Evolutionary conservation across 2,113 vertebrate species (phyloP), one percentile per base, ranked within the genome.

Genomic region (Nothobranchius kuhntae): DNA sequence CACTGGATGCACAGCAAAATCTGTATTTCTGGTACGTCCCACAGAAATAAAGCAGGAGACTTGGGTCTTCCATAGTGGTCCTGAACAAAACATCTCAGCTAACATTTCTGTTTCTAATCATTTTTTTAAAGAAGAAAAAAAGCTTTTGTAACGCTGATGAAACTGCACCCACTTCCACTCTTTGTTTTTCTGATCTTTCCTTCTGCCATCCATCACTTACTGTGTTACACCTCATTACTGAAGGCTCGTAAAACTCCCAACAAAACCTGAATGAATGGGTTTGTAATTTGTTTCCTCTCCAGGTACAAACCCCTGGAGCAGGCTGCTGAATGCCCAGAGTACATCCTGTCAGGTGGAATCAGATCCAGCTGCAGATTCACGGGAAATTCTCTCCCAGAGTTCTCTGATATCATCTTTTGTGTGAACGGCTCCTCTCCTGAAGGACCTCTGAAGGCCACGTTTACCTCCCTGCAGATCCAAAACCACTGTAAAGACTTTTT

Each of bases 331-430:
- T 98, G 96, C 2, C 77, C 69, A 0, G 46, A 87, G 36, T 98
- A 98, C 6, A 60, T 94, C 0, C 42, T 78, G 13, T 61, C 48
- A 0, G 51, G 53, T 0, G 88, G 88, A 0, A 1, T 63, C 36
- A 91, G 90, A 9, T 40, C 55, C 0, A 95, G 95, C 68, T 98
- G 96, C 54, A 66, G 35, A 9, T 89, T 97, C 73, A 78, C 81
- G 1, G 75, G 63, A 9, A 80, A 85, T 12, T 67, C 80, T 13
- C 87, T 93, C 54, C 83, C 94, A n/a, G 89, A 93, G 4, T 98
- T 95, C 73, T 91, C 70, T n/a, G 91, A 96, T 10, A 92, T 98
- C 51, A 94, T 88, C 68, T 59, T 98, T 1, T 95, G 95, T 68
- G 91, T 98, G 38, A 98, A 97, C 10, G 95, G 95, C 1, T 93